Evolutionary conservation across 1,140 invertebrate species (phyloP), one percentile per base, ranked within the genome.

Genomic region (Neocloeon triangulifer): DNA sequence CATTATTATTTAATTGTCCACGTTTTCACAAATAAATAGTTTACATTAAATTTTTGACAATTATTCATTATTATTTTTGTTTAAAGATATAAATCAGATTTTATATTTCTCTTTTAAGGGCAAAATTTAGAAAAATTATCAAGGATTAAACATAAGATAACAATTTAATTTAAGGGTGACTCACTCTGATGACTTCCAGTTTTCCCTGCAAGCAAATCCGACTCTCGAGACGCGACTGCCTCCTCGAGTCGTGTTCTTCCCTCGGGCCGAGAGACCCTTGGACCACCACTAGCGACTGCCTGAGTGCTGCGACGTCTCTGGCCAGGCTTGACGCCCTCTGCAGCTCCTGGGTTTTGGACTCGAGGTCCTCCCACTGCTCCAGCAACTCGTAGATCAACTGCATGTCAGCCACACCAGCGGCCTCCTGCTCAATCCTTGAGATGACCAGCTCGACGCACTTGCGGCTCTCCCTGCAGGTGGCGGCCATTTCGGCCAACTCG

Each of bases 391-490:
- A 14, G 30, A 34, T 23, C 19, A 38, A 39, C 5, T 45, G 30
- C 16, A 35, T 21, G 50, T 48, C 44, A n/a, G n/a, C 44, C 46
- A 38, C 46, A 5, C 39, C 39, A 8, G 42, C 41, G 21, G 47
- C 48, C 30, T 52, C 49, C 17, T 56, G 49, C 14, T 60, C 53
- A 49, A 49, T 17, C 52, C 54, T 19, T n/a, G 42, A 44, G 28
- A 70, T 43, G 33, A 74, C 55, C 13, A 59, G 47, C 45, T 66
- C 58, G 44, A 78, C 55, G 44, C 65, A 73, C 34, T 58, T 61
- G 30, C 75, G 62, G 47, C 78, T 77, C 41, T 77, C 71, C 44
- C 65, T 61, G 50, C 75, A 79, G 23, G 71, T 73, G 25, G 65
- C 64, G 42, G 73, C 56, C 36, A 80, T 59, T 52, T 80, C 75